phyloP scores from a whole-genome alignment of 1,140 invertebrate species.

The Cephus cinctus region DNA sequence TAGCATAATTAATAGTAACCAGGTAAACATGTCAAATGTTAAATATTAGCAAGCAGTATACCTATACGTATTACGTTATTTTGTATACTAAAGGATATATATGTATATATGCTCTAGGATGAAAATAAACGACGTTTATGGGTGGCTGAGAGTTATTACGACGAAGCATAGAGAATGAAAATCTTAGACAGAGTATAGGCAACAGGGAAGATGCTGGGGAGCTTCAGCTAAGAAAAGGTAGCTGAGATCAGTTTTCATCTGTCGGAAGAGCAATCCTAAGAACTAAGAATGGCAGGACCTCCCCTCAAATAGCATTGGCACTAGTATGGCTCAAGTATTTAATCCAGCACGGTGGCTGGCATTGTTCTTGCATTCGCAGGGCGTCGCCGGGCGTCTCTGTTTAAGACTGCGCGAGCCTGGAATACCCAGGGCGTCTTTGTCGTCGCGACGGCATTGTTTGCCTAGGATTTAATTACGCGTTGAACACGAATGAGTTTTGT shows the following conservation, averaged over 20 bases:
- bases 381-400: slow-evolving; percentile 5
- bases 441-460: not conserved
- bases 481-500: slow-evolving; percentile 8
- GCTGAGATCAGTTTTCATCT: slow-evolving; percentile 19
- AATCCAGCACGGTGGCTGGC: slow-evolving; percentile 18
- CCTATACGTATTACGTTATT: no score
- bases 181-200: no score
- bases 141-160: no score
- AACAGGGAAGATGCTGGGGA: no score
- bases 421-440: slow-evolving; percentile 12
- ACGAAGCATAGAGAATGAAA: no score
- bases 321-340: slow-evolving; percentile 26
- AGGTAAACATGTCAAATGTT: no score
- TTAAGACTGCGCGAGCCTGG: not conserved
- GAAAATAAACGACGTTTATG: no score
- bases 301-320: slow-evolving; percentile 11
- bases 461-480: slow-evolving; percentile 19
- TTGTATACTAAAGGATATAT: no score
- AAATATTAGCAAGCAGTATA: no score
- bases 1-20: no score
- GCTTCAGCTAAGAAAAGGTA: no score
- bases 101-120: no score
- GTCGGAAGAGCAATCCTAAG: slow-evolving; percentile 26
- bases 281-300: not conserved
- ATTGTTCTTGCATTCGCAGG: slow-evolving; percentile 20